Conservation (phyloP, 2,113 vertebrate genomes). For the Saimiri boliviensis region DNA sequence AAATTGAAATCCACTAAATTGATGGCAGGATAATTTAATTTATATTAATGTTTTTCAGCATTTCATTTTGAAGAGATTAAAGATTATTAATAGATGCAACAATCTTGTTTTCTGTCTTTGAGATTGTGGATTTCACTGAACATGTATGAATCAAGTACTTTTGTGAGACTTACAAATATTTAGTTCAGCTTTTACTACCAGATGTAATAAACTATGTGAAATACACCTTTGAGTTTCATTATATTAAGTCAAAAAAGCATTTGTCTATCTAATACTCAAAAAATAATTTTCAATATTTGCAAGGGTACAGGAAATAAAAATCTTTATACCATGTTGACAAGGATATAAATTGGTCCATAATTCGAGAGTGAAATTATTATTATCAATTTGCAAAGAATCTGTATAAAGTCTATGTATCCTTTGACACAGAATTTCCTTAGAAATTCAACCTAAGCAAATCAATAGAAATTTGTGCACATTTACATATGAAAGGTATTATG, state of each 20-base stretch:
- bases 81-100: background rate
- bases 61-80: conserved; percentile 10
- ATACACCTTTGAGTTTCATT: background rate
- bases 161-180: background rate
- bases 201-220: background rate
- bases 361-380: background rate
- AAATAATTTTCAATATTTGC: background rate
- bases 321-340: background rate
- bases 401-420: background rate
- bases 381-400: background rate
- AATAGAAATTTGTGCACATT: background rate
- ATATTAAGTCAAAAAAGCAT: background rate
- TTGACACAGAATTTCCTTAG: background rate
- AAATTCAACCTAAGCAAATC: background rate
- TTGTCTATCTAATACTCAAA: background rate
- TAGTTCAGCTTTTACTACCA: background rate
- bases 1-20: conserved; percentile 1
- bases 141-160: background rate
- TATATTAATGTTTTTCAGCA: conserved; percentile 5
- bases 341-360: background rate
- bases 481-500: background rate
- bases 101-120: conserved; percentile 9
- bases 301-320: background rate
- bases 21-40: background rate
- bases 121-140: background rate